Evolutionary conservation across 2,888 invertebrate species (phyloP).

Genomic region (Sicus ferrugineus): DNA sequence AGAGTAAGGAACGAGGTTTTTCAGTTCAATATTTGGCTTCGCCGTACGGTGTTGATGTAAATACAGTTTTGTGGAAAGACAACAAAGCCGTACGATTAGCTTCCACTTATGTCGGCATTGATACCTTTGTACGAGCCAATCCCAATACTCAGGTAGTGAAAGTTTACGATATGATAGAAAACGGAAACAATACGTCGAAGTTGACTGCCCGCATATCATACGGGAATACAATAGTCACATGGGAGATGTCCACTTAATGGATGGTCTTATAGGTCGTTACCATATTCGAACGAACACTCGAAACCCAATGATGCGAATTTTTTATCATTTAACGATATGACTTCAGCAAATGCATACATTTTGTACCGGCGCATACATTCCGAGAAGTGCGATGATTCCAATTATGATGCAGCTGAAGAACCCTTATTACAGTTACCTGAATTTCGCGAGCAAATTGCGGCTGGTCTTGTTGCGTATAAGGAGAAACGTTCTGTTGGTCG

Average conservation of each 20-base stretch:
- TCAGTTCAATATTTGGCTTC: conserved; percentile 19
- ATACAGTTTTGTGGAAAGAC: conserved; percentile 29
- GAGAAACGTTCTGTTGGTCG: conserved; percentile 20
- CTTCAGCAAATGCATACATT: conserved; percentile 24
- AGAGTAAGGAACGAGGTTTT: conserved; percentile 11
- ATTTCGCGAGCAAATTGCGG: conserved; percentile 39
- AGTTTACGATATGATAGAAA: conserved; percentile 24
- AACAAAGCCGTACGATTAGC: conserved; percentile 65
- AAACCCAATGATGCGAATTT: conserved; percentile 3
- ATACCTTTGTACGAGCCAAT: conserved; percentile 88
- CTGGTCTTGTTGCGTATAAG: conserved; percentile 35
- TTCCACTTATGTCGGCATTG: conserved; percentile 76
- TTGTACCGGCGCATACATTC: conserved; percentile 13
- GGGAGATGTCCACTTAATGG: not conserved
- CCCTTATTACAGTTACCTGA: conserved; percentile 34
- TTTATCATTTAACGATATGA: conserved; percentile 22
- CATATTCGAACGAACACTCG: conserved; percentile 24
- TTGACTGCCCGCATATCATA: conserved; percentile 24
- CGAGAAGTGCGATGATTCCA: not conserved
- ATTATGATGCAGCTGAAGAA: conserved; percentile 27
- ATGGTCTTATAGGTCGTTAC: conserved; percentile 31
- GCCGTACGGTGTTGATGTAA: conserved; percentile 22
- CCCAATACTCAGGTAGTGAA: conserved; percentile 62
- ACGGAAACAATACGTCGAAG: conserved; percentile 12
- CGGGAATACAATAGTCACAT: conserved; percentile 30